Base-by-base conservation (phyloP, 2,113 vertebrate genomes). In the Motacilla tschutschensis region DNA sequence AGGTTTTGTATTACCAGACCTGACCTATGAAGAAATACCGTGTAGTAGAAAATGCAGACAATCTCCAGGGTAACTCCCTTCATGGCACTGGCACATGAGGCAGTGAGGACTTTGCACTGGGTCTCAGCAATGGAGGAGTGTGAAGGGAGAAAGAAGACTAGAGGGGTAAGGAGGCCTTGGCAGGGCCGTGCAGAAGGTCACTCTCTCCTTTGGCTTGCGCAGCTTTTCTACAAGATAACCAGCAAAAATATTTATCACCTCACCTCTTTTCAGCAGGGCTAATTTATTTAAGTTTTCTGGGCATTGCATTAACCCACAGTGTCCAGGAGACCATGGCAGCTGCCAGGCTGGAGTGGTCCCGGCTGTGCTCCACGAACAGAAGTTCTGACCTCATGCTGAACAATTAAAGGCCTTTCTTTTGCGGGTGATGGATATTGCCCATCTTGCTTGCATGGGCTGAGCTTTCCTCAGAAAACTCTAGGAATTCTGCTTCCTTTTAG, bases 211-310 rank as follows among this genome's bases (percentile, higher is more conserved):
- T 57, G 57, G 12, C 10, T 55, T 59, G 26, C 17, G 8, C 46
- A 38, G 31, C 25, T n/a, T 72, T 35, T 59, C 53, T 51, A 22
- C n/a, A 22, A 82, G 70, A 33, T 41, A 63, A 65, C 40, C 54
- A 84, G 64, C 54, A 74, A 84, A 93, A 89, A 35, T 57, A 84
- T 53, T 91, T 81, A 66, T 83, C 59, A 55, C 29, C 22, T 57
- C 63, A 35, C 8, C 4, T 79, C 43, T 77, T 83, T 58, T 29
- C 40, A 85, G 28, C 25, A 62, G 64, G 16, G 6, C 19, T 54
- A 33, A 41, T 60, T 38, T 51, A 21, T 64, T 33, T 20, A 75
- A 19, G 24, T 29, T 47, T 79, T 71, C 63, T 60, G 50, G 54
- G 54, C 41, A 29, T 71, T 80, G 65, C 31, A 40, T 48, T 53